Evolutionary conservation across 53 echinoderm and acorn worm species (phyloP), one percentile per base, ranked within the genome.

Genomic region (Luidia sarsii): DNA sequence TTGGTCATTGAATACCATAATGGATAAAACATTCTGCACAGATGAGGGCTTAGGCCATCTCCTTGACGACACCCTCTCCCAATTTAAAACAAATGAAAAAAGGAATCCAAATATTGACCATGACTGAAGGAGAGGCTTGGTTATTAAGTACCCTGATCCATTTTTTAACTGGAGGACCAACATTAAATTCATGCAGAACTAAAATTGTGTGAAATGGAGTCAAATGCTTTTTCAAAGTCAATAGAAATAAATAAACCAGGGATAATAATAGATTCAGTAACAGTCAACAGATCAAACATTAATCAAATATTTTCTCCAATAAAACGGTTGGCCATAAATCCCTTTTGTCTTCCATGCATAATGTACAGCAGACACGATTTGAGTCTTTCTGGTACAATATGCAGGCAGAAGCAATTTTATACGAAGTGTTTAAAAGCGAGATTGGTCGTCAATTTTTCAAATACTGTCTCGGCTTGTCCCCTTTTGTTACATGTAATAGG

Each of bases 401-500:
- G 22, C 63, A 60, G 4, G 43, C 37, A 5, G 60, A 30, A 18
- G 50, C 60, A 46, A 84, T 25, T 46, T 73, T 72, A 39, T 41
- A 73, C n/a, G 15, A 36, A n/a, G 64, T 75, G 50, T 85, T 85
- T 18, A 85, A 38, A 15, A 85, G 39, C 21, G 85, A 23, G 24
- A 86, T 86, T 19, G 86, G 79, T 3, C 80, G 35, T 80, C 79
- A 79, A 80, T 56, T 56, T 23, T 56, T 56, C 25, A 56, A 56
- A 23, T 63, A 63, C 33, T 63, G 63, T 11, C 41, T 41, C 11
- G 41, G 41, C 41, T 80, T 90, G n/a, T 65, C 90, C 22, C 43
- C 37, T 39, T 89, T 85, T 4, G 80, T n/a, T n/a, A n/a, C n/a
- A n/a, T n/a, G 85, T 31, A 89, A 57, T 36, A 75, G 65, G 8